phyloP scores from a whole-genome alignment of 2,113 vertebrate genomes.

The Heptranchias perlo region DNA sequence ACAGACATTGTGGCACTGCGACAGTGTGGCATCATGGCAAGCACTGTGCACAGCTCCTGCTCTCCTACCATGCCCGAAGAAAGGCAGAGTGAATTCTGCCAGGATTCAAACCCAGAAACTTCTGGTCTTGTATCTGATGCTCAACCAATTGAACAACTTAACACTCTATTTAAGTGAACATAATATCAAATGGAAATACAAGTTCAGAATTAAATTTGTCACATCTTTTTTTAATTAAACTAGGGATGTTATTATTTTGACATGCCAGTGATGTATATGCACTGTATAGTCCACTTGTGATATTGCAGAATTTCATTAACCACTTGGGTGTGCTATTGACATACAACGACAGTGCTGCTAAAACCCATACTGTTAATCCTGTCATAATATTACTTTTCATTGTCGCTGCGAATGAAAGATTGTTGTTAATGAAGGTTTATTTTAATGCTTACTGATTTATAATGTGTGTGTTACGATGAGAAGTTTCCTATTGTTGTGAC shows the following conservation, averaged over 20 bases:
- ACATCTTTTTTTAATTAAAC: background rate
- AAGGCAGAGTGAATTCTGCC: background rate
- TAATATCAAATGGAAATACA: background rate
- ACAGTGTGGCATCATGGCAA: background rate
- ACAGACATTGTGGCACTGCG: background rate
- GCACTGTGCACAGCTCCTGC: background rate
- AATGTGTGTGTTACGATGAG: background rate
- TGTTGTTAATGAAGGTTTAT: background rate
- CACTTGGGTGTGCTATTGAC: slow-evolving; percentile 32
- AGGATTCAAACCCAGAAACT: background rate
- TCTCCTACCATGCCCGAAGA: background rate
- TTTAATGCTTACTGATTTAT: background rate
- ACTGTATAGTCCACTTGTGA: background rate
- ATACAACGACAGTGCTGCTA: background rate
- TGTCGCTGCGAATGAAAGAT: background rate
- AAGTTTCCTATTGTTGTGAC: background rate
- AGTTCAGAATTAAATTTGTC: background rate
- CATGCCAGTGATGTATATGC: background rate
- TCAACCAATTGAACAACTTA: background rate
- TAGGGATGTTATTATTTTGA: background rate
- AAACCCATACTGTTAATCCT: background rate
- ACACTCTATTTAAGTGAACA: background rate
- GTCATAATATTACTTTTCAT: background rate
- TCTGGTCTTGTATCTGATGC: background rate
- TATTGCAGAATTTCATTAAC: background rate